Conservation (phyloP, 2,797 vertebrate species). For the Parauchenoglanis punctatus region DNA sequence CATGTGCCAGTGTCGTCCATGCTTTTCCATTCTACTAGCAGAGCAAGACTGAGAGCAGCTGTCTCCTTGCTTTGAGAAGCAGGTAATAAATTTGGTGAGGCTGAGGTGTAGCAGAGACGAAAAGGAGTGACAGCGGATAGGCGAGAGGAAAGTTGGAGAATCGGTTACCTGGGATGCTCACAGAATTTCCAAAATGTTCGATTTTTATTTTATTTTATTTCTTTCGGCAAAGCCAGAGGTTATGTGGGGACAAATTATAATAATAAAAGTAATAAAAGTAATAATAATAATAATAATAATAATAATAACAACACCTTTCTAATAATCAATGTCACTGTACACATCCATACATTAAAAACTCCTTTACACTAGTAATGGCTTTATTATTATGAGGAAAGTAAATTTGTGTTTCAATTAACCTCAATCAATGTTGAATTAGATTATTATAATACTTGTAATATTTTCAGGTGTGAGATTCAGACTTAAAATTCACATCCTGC, state of each 20-base stretch:
- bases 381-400: neutral
- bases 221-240: neutral
- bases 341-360: neutral
- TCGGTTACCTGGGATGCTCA: conserved; percentile 5
- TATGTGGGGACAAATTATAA: neutral
- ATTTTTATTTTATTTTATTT: neutral
- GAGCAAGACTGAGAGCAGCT: conserved; percentile 60
- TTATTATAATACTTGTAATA: neutral
- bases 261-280: neutral
- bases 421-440: neutral
- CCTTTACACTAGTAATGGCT: neutral
- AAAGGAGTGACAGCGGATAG: conserved; percentile 50
- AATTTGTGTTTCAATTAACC: neutral
- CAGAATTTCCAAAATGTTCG: conserved; percentile 4
- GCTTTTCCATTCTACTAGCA: conserved; percentile 52
- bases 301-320: neutral
- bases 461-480: neutral
- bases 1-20: conserved; percentile 42
- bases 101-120: conserved; percentile 54
- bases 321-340: neutral
- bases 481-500: neutral
- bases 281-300: neutral
- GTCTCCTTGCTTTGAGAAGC: conserved; percentile 65
- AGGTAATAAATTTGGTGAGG: conserved; percentile 65
- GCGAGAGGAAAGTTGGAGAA: conserved; percentile 9